phyloP scores from a whole-genome alignment of 2,113 vertebrate species.

The Callospermophilus lateralis region DNA sequence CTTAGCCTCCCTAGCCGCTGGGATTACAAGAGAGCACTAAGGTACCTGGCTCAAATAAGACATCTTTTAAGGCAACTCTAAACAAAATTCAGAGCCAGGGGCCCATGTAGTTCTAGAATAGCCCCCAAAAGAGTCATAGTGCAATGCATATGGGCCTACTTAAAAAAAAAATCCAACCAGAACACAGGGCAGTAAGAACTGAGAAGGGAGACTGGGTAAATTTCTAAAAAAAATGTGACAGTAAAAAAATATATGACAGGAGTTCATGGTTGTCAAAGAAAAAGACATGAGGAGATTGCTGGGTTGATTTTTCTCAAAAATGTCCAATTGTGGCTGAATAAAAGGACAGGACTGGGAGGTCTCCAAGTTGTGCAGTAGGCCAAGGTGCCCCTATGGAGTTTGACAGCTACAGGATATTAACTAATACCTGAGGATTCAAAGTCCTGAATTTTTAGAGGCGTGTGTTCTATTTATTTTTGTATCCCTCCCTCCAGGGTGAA shows the following conservation, averaged over 20 bases:
- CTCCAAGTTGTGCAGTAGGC: background rate
- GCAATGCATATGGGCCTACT: background rate
- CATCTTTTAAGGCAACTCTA: constrained; percentile 10
- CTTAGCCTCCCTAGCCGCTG: too few species aligned
- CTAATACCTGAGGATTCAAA: background rate
- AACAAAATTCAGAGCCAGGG: constrained; percentile 40
- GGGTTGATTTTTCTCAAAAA: constrained; percentile 25
- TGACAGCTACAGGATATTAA: background rate
- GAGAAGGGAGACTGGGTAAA: background rate
- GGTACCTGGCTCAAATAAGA: background rate
- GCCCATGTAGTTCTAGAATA: background rate
- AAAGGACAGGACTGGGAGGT: background rate
- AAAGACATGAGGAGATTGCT: background rate
- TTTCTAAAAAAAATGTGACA: background rate
- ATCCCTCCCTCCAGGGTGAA: constrained; percentile 21
- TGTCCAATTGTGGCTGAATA: background rate
- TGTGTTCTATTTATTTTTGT: constrained; percentile 18
- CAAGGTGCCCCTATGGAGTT: background rate
- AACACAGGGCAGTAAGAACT: constrained; percentile 26
- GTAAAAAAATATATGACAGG: background rate
- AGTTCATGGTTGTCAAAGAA: constrained; percentile 42
- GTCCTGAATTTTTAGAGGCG: constrained; percentile 23
- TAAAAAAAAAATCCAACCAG: background rate
- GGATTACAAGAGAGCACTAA: too few species aligned
- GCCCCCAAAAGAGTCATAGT: background rate